These are phyloP conservation scores for Lordiphosa collinella DNA, from an alignment of 1,140 invertebrate genomes.

Conservation along the genomic window DNA sequence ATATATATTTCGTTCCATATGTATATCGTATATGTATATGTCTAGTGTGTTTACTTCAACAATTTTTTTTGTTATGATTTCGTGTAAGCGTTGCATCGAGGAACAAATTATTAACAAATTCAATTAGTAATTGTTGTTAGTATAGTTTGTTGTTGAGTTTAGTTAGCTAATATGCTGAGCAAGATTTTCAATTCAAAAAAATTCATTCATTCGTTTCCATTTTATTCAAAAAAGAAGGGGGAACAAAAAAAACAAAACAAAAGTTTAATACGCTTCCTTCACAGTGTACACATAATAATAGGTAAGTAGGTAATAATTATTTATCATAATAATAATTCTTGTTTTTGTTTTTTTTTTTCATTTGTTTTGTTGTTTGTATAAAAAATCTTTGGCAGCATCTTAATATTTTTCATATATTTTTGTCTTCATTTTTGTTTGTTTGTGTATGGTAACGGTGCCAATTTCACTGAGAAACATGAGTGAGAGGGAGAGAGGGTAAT, in stretches of 20 bases:
- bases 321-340: constrained; percentile 38
- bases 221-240: constrained; percentile 18
- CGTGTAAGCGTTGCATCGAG: constrained; percentile 50
- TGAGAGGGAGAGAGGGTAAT: constrained; percentile 3
- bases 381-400: constrained; percentile 72
- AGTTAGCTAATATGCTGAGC: constrained; percentile 33
- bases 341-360: background rate
- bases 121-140: constrained; percentile 32
- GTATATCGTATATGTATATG: constrained; percentile 72
- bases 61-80: constrained; percentile 17
- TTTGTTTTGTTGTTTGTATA: constrained; percentile 46
- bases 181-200: constrained; percentile 33
- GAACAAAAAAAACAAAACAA: constrained; percentile 40
- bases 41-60: constrained; percentile 45
- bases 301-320: constrained; percentile 32
- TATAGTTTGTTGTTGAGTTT: constrained; percentile 16
- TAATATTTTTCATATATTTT: constrained; percentile 35
- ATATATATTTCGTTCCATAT: constrained; percentile 52
- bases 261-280: constrained; percentile 33
- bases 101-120: constrained; percentile 59
- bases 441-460: constrained; percentile 2
- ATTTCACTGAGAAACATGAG: constrained; percentile 32
- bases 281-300: constrained; percentile 23
- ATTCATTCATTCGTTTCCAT: constrained; percentile 27
- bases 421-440: constrained; percentile 8